These are phyloP conservation scores for Stenopsyche tienmushanensis DNA, from an alignment of 1,140 invertebrate species.

Conservation along the genomic window DNA sequence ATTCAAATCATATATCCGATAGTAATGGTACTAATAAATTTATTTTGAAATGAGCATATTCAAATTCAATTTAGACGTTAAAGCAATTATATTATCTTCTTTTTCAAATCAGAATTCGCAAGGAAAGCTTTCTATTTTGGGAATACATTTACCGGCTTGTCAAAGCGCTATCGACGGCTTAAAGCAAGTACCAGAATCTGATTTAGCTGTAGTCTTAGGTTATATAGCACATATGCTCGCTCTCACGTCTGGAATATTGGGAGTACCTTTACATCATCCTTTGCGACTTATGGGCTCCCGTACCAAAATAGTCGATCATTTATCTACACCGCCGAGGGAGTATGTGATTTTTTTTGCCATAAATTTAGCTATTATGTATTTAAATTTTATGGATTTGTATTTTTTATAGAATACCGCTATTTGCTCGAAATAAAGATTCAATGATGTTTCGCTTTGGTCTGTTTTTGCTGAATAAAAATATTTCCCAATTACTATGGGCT, in stretches of 20 bases:
- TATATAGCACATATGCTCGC: constrained; percentile 48
- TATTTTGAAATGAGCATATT: not conserved
- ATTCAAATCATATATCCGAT: constrained; percentile 38
- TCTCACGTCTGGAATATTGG: constrained; percentile 45
- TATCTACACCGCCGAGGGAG: constrained; percentile 44
- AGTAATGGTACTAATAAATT: constrained; percentile 17
- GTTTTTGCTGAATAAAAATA: constrained; percentile 53
- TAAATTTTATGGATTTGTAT: not conserved
- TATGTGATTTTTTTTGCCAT: constrained; percentile 12
- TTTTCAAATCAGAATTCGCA: constrained; percentile 26
- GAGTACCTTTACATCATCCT: constrained; percentile 49
- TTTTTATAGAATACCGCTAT: constrained; percentile 50
- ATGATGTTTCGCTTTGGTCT: constrained; percentile 52
- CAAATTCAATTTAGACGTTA: not conserved
- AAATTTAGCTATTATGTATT: not conserved
- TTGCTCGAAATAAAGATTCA: constrained; percentile 49
- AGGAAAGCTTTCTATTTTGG: constrained; percentile 33
- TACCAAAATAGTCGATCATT: constrained; percentile 49
- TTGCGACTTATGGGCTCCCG: constrained; percentile 49
- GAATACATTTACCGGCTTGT: constrained; percentile 48
- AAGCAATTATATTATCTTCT: not conserved
- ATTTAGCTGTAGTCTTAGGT: constrained; percentile 48
- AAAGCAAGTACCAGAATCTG: constrained; percentile 40
- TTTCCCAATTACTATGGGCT: constrained; percentile 51
- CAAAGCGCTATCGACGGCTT: constrained; percentile 45